Base-by-base conservation (phyloP, 2,797 vertebrate species). In the Clangula hyemalis region DNA sequence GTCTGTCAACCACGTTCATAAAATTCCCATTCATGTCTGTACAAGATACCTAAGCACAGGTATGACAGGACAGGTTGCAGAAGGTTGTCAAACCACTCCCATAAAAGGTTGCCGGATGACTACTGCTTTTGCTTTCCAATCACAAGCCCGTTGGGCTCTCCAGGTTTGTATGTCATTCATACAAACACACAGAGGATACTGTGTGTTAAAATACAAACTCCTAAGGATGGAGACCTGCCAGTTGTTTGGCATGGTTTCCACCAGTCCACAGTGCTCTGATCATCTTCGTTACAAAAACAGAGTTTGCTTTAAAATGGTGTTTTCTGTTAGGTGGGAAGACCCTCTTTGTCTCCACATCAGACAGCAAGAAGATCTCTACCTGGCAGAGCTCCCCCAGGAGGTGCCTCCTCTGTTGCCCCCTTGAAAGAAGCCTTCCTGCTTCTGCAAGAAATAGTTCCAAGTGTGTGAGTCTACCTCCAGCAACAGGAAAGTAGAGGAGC, bases 401-500 rank as follows among this genome's bases (percentile, higher is more conserved):
- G 21, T 47, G 62, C 43, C n/a, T 86, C 74, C 70, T 80, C 49
- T 18, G 15, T 90, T 3, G 0, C 10, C 39, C 41, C 28, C 0
- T 10, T 60, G 65, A 57, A 96, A 86, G 28, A 96, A 86, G 27
- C 71, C 96, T 82, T 32, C 41, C 20, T n/a, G 15, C 16, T 88
- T 96, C 90, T 73, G 69, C 74, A 95, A 96, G 83, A 87, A 38
- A 49, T 79, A 80, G 65, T 96, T 93, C 73, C 68, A 77, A 27
- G 56, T 39, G 75, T 21, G 25, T 75, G 65, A 74, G 87, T 72
- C 58, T 57, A 74, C 66, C 43, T 74, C 76, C 11, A 43, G 85
- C 81, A 91, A 38, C 19, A 85, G 82, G 34, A 90, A 94, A 90
- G 66, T 22, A 64, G 32, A 71, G 70, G 60, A 75, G 61, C 30